Evolutionary conservation across 2,888 invertebrate genomes (phyloP), one percentile per base, ranked within the genome.

Genomic region (Octodonta nipae): DNA sequence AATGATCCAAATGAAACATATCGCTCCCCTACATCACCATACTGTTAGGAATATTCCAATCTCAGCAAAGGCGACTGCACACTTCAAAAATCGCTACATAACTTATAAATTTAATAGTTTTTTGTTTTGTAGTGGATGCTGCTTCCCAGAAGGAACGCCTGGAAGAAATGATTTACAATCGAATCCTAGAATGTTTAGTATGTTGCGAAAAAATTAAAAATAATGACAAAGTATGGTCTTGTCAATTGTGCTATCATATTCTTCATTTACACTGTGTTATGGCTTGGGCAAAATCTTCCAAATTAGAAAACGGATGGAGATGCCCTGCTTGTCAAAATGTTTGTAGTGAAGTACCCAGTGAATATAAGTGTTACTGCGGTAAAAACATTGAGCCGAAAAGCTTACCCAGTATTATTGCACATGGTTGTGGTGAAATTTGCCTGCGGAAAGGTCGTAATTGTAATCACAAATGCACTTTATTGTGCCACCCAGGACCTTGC

Each of bases 291-390:
- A 70, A 72, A 43, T 81, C 84, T 38, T 86, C 87, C 13, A 73
- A 78, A 44, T 30, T 45, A 7, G 80, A 81, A 42, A 73, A 73
- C 32, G 83, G 84, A 35, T 96, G 96, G 96, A 76, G 92, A 12
- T 96, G 96, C 57, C 95, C 95, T 0, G 89, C 91, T 0, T 96
- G 96, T 57, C 93, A 93, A 61, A 84, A 85, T 58, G 74, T 79
- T 2, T 75, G 73, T 35, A 63, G 70, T 10, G 68, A 70, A 13
- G 68, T 85, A 32, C 93, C 93, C 0, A 68, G 70, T 1, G 77
- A 82, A 32, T 95, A 93, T 59, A 68, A 29, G 68, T 96, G 96
- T 56, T 93, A 89, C 65, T 96, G 96, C 58, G 85, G 87, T 13
- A 83, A 85, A 55, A 58, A 68, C 1, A 69, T 69, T 25, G 73